Evolutionary conservation across 2,888 invertebrate species (phyloP), one percentile per base, ranked within the genome.

Genomic region (Drosophila gaucha): DNA sequence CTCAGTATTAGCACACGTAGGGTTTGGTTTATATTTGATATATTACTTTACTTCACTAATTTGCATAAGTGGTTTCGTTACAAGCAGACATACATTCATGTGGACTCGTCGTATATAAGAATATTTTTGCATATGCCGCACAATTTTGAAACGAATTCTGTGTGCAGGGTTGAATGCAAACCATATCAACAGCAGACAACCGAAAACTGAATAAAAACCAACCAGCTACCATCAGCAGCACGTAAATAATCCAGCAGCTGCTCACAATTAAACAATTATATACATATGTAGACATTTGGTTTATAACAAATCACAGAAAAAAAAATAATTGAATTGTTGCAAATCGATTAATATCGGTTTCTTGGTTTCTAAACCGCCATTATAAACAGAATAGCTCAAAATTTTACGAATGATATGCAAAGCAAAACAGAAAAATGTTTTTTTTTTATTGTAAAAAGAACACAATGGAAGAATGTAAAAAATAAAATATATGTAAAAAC

Each of bases 101-200:
- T 30, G 18, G 2, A 49, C 1, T 36, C 16, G 9, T 6, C 18
- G 36, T 28, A 18, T 28, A n/a, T 36, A 22, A 18, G 14, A 30
- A 28, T 20, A 50, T 38, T 44, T 55, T 9, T 52, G 43, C 55
- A 51, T 57, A 22, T 50, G 63, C 49, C 67, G 41, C 38, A 63
- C 49, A 73, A 38, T 38, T 49, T 35, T 26, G 24, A 20, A 50
- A 8, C 44, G 28, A 14, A 14, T 33, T 50, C 16, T 28, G 38
- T 65, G 49, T 44, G 65, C 39, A 74, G 58, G 64, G 74, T 59
- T 72, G 64, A 58, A 41, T 66, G 46, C 28, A 28, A 70, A 36
- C 39, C 52, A 47, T 31, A 41, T 51, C 49, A 46, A 26, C 60
- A 68, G 46, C 49, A 67, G 10, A 28, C 2, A 55, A 35, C 24